These are phyloP conservation scores for Papilio helenus DNA, from an alignment of 1,140 invertebrate species.

Conservation along the genomic window DNA sequence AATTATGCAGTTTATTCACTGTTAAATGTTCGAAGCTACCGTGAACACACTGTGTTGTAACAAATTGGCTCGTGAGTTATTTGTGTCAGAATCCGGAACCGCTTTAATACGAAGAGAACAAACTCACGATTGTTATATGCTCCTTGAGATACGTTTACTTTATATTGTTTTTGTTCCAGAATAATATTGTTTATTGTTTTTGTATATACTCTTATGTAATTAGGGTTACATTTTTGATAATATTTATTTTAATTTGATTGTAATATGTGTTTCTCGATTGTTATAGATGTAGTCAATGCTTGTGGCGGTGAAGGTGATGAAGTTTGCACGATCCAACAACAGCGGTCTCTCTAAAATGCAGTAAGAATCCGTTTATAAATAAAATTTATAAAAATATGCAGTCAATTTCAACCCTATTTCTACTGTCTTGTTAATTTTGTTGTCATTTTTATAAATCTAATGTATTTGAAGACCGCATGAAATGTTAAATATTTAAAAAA, in stretches of 20 bases:
- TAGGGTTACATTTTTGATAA: not conserved
- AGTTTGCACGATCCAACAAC: constrained; percentile 82
- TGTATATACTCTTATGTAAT: not conserved
- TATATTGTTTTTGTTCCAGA: not conserved
- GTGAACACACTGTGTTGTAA: not conserved
- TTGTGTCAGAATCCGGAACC: constrained; percentile 23
- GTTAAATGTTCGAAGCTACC: constrained; percentile 2
- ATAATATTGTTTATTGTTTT: not conserved
- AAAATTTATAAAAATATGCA: constrained; percentile 11
- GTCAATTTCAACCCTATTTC: not conserved
- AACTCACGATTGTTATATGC: not conserved
- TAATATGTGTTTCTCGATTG: constrained; percentile 83
- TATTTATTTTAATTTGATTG: constrained; percentile 49
- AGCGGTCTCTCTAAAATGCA: constrained; percentile 83
- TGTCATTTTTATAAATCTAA: not conserved
- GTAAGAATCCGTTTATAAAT: constrained; percentile 71
- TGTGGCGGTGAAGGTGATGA: constrained; percentile 88
- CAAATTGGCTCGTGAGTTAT: constrained; percentile 12
- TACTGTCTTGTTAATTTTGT: not conserved
- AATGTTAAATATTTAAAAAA: not conserved
- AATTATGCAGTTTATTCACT: not conserved
- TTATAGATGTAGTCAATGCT: constrained; percentile 91
- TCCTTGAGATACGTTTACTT: not conserved
- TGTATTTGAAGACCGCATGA: constrained; percentile 47
- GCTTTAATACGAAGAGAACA: not conserved